Evolutionary conservation across 2,888 invertebrate genomes (phyloP), one percentile per base, ranked within the genome.

Genomic region (Nowickia ferox): DNA sequence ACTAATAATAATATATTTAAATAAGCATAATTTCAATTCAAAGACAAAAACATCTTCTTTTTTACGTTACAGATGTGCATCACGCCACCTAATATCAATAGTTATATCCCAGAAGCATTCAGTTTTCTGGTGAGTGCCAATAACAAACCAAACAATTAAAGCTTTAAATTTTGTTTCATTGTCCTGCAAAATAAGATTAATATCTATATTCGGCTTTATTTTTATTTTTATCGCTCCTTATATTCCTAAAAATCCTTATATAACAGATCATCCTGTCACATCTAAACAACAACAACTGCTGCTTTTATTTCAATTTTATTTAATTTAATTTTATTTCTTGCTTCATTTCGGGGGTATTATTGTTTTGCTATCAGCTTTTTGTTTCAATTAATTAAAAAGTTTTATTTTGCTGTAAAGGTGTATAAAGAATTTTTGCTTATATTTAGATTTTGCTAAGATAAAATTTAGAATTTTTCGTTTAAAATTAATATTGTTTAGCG

Each of bases 51-150:
- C 77, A 80, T 88, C 87, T 87, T 88, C 87, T 88, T 87, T 87
- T 88, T 87, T 88, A 88, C 88, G 89, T 90, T 91, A 90, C 91
- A 91, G 91, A 91, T 91, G 91, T 90, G 90, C 90, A 90, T 91
- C 89, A 90, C 90, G 84, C 90, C 91, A 89, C 91, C 91, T 88
- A 91, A 91, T 91, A 90, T 91, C 89, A 90, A 91, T 91, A 91
- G 89, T 89, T 91, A 91, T 90, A 91, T 91, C 90, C 90, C 91
- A 91, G 90, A 90, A 90, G 91, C 90, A 87, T 90, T 91, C 91
- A 90, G 90, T 91, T 91, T 91, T 91, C 91, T 91, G 91, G 91
- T 91, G 91, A 91, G 91, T 91, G 88, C 78, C 51, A 75, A 87
- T 46, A 76, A 66, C 76, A 66, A 75, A 42, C 42, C 19, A 11